Evolutionary conservation across 2,888 invertebrate species (phyloP).

Genomic region (Cheilosia urbana): DNA sequence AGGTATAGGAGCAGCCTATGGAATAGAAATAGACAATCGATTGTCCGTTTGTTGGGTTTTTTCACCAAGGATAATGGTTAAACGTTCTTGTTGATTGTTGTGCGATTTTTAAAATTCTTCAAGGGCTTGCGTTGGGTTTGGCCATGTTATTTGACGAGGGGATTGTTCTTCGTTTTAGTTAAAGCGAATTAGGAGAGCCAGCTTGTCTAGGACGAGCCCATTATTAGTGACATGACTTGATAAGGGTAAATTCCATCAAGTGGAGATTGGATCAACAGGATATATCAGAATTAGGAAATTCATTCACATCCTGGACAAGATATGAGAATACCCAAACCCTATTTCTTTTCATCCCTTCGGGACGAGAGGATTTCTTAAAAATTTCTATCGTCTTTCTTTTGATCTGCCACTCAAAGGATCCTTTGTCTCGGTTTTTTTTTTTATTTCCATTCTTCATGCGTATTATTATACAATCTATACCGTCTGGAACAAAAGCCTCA

Average conservation of each 20-base stretch:
- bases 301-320: conserved; percentile 36
- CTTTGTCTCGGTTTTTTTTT: conserved; percentile 45
- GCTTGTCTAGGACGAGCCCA: conserved; percentile 36
- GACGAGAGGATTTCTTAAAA: conserved; percentile 36
- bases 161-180: conserved; percentile 8
- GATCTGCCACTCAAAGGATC: conserved; percentile 73
- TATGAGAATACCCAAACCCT: not conserved
- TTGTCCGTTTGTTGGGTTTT: conserved; percentile 49
- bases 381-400: conserved; percentile 56
- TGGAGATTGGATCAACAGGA: conserved; percentile 34
- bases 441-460: conserved; percentile 49
- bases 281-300: conserved; percentile 12
- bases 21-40: conserved; percentile 19
- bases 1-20: conserved; percentile 1
- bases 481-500: conserved; percentile 60
- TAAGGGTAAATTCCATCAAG: conserved; percentile 23
- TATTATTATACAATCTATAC: conserved; percentile 62
- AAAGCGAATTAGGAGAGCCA: conserved; percentile 18
- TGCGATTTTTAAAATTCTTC: conserved; percentile 32
- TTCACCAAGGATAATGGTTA: conserved; percentile 41
- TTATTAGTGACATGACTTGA: conserved; percentile 6
- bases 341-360: conserved; percentile 32
- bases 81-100: conserved; percentile 38
- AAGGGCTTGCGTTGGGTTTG: conserved; percentile 9
- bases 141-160: conserved; percentile 17